A percentile compares a stretch with the other conserved stretches of the same genome.
Conservation (phyloP, 2,797 vertebrate species). For the Prionace glauca region DNA sequence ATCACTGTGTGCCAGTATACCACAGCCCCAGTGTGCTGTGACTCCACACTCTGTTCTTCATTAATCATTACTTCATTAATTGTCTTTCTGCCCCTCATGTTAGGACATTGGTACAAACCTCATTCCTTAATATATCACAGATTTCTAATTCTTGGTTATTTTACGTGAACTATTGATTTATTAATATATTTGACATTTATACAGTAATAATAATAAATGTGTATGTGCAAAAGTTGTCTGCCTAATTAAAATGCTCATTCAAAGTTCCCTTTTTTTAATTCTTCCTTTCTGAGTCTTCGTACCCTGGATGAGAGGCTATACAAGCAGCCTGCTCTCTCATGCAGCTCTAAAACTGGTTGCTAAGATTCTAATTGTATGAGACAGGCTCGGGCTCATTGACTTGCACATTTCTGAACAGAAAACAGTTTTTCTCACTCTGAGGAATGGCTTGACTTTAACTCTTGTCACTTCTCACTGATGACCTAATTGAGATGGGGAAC, state of each 20-base stretch:
- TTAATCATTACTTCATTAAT: conserved; percentile 6
- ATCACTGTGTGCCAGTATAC: not conserved
- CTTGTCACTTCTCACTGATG: conserved; percentile 30
- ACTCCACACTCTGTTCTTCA: not conserved
- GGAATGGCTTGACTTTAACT: conserved; percentile 5
- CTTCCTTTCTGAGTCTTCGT: not conserved
- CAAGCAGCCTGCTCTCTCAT: not conserved
- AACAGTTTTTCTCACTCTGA: conserved; percentile 30
- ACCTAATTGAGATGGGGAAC: conserved; percentile 11
- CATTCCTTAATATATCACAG: not conserved
- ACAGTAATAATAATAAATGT: not conserved
- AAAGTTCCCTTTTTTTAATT: not conserved
- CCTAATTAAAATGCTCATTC: not conserved
- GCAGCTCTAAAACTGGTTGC: conserved; percentile 4
- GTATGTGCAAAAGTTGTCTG: not conserved
- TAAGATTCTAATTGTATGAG: conserved; percentile 6
- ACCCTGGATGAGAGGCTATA: not conserved
- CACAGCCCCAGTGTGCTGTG: not conserved
- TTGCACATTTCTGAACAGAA: conserved; percentile 19
- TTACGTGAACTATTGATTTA: not conserved
- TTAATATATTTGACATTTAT: not conserved
- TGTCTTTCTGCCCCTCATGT: not conserved
- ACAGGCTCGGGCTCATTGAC: conserved; percentile 10
- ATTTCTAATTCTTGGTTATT: not conserved
- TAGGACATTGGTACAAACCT: not conserved